A percentile compares a stretch with the other conserved stretches of the same genome.
Evolutionary conservation across 2,888 invertebrate species (phyloP).

Genomic region (Eupeodes luniger): DNA sequence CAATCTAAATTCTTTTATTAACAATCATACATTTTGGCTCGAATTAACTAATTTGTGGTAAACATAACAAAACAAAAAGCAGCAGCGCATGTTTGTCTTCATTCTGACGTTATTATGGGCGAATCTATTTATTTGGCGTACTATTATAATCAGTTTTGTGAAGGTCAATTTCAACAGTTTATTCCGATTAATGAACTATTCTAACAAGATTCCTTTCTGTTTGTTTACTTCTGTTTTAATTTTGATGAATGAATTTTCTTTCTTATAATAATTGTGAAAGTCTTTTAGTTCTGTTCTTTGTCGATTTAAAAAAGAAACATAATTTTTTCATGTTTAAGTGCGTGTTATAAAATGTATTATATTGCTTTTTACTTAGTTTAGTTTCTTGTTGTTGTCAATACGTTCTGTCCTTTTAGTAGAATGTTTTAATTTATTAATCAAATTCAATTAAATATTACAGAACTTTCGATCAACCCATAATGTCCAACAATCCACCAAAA

Average conservation of each 20-base stretch:
- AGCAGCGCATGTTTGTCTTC: background rate
- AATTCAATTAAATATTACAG: slow-evolving; percentile 75
- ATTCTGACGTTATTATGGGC: background rate
- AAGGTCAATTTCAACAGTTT: slow-evolving; percentile 26
- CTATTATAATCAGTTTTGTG: background rate
- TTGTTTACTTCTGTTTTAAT: background rate
- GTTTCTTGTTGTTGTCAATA: slow-evolving; percentile 13
- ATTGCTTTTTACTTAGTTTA: slow-evolving; percentile 2
- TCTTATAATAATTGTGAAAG: slow-evolving; percentile 7
- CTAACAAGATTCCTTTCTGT: background rate
- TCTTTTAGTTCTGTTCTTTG: background rate
- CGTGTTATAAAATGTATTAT: slow-evolving; percentile 20
- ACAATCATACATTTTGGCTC: slow-evolving; percentile 3
- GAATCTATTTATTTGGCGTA: background rate
- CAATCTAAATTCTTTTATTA: too few relatives aligned
- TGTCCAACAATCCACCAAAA: slow-evolving; percentile 81
- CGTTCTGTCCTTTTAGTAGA: background rate
- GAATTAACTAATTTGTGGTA: background rate
- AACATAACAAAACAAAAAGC: background rate
- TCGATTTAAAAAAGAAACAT: background rate
- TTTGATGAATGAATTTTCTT: background rate
- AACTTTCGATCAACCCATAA: slow-evolving; percentile 81
- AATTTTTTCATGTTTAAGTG: background rate
- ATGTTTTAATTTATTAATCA: background rate
- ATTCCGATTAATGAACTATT: background rate